phyloP scores from a whole-genome alignment of 2,888 invertebrate species.

The Hetaerina titia region DNA sequence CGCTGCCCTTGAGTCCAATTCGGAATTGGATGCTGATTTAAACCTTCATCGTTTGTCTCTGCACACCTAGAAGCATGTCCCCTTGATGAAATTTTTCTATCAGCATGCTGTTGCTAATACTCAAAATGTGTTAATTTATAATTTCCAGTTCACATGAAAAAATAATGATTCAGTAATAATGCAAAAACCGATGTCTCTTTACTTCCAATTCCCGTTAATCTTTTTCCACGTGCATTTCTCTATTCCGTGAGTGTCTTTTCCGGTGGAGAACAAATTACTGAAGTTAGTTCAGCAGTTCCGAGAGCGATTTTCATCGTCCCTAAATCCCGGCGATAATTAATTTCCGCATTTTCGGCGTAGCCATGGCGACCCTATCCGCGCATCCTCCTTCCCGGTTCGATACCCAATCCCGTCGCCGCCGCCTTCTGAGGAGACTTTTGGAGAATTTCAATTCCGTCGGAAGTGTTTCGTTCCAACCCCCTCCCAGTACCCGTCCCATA shows the following conservation, averaged over 20 bases:
- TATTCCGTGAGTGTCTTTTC: neutral
- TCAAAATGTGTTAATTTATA: no score
- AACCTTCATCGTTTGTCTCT: no score
- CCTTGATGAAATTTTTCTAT: no score
- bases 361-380: neutral
- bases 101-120: no score
- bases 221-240: neutral
- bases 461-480: neutral
- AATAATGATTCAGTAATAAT: no score
- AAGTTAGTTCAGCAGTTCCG: neutral
- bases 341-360: conserved; percentile 15
- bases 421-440: neutral
- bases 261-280: neutral
- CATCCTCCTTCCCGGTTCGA: neutral
- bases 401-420: neutral
- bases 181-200: no score
- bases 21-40: no score
- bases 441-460: conserved; percentile 28
- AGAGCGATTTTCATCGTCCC: neutral
- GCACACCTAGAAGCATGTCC: no score
- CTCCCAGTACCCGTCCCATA: neutral
- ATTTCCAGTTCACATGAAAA: no score
- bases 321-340: neutral
- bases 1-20: no score
- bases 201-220: neutral